Percentiles rank a stretch among this genome's conserved stretches.
These are phyloP conservation scores for Tipula helvola DNA, from an alignment of 2,888 invertebrate genomes.

Conservation along the genomic window DNA sequence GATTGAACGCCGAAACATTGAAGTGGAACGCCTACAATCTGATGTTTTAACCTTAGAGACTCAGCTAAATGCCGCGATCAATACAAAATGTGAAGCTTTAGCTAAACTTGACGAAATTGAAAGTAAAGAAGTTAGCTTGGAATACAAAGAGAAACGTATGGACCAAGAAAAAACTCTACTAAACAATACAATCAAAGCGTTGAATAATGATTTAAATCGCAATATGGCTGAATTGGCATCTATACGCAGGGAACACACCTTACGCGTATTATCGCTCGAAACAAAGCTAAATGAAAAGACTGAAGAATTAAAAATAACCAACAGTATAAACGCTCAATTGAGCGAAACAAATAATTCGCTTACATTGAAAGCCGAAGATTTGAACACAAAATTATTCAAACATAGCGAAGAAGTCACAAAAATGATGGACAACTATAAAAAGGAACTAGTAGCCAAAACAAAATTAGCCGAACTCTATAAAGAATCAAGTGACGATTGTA, in stretches of 20 bases:
- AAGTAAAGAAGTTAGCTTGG: slow-evolving; percentile 63
- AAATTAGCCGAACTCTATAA: slow-evolving; percentile 77
- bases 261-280: slow-evolving; percentile 52
- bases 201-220: slow-evolving; percentile 66
- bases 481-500: slow-evolving; percentile 63
- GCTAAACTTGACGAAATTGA: slow-evolving; percentile 68
- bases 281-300: slow-evolving; percentile 63
- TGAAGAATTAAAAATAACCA: slow-evolving; percentile 64
- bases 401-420: slow-evolving; percentile 54
- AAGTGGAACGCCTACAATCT: slow-evolving; percentile 57
- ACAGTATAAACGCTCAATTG: slow-evolving; percentile 53
- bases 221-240: slow-evolving; percentile 67
- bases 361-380: slow-evolving; percentile 51
- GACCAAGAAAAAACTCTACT: slow-evolving; percentile 69
- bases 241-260: slow-evolving; percentile 58
- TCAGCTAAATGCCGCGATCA: slow-evolving; percentile 61
- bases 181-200: slow-evolving; percentile 61
- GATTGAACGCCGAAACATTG: slow-evolving; percentile 56
- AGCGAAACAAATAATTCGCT: slow-evolving; percentile 58
- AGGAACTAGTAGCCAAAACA: slow-evolving; percentile 75
- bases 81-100: slow-evolving; percentile 72
- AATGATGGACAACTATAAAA: slow-evolving; percentile 60
- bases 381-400: slow-evolving; percentile 55
- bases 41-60: slow-evolving; percentile 57
- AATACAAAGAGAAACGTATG: slow-evolving; percentile 70